Evolutionary conservation across 2,888 invertebrate species (phyloP).

Genomic region (Amitus sp.): DNA sequence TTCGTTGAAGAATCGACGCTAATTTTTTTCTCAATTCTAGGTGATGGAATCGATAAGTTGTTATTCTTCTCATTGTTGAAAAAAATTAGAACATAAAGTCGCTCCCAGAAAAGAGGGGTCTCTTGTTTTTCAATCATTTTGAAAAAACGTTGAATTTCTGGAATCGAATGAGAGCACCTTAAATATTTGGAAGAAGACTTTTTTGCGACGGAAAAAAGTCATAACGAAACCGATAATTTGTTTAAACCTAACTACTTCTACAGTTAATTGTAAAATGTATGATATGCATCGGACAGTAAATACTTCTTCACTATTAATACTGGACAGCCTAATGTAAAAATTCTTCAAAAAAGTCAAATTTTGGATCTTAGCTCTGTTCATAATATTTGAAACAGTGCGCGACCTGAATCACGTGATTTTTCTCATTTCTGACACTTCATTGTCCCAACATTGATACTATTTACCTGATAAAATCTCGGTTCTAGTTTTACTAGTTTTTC

Average conservation of each 20-base stretch:
- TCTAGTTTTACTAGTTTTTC: slow-evolving; percentile 64
- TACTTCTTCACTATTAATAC: slow-evolving; percentile 11
- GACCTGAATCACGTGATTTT: slow-evolving; percentile 25
- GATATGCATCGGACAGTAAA: slow-evolving; percentile 19
- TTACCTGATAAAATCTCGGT: slow-evolving; percentile 55
- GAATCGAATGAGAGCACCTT: no score
- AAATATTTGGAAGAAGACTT: no score
- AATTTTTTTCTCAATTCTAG: no score
- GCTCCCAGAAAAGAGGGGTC: no score
- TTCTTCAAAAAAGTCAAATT: slow-evolving; percentile 7
- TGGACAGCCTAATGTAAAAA: slow-evolving; percentile 9
- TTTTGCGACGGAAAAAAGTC: no score
- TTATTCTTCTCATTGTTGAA: no score
- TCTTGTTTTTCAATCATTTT: no score
- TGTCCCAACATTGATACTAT: slow-evolving; percentile 46
- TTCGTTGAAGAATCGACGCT: no score
- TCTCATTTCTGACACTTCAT: slow-evolving; percentile 55
- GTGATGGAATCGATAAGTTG: no score
- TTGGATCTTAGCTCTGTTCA: slow-evolving; percentile 19
- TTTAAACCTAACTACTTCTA: slow-evolving; percentile 24
- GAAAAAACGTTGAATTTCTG: no score
- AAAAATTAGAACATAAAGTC: no score
- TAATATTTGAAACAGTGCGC: slow-evolving; percentile 14
- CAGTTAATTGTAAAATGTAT: slow-evolving; percentile 10
- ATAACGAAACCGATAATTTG: no score